Conservation (phyloP, 2,113 vertebrate genomes). For the Myrmophylax atrothorax region DNA sequence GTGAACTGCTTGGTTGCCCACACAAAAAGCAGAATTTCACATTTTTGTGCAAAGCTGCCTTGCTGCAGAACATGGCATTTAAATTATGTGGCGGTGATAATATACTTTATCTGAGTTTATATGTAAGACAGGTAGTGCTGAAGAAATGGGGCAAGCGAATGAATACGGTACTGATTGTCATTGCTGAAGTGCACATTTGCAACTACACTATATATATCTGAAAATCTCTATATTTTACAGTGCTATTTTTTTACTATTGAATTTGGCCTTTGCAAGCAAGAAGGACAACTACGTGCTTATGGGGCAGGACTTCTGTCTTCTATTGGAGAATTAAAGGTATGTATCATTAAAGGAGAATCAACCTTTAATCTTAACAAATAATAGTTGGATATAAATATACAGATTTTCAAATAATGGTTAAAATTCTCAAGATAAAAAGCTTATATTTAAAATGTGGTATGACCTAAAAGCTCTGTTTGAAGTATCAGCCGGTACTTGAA, state of each 20-base stretch:
- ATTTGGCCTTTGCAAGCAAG: conserved; percentile 98
- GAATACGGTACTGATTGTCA: not conserved
- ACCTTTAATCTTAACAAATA: conserved; percentile 26
- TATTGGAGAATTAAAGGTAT: conserved; percentile 93
- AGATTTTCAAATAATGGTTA: conserved; percentile 28
- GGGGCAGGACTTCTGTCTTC: conserved; percentile 96
- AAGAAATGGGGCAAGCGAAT: not conserved
- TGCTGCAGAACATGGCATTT: not conserved
- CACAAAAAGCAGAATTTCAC: not conserved
- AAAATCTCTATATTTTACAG: conserved; percentile 69
- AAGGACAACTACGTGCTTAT: conserved; percentile 93
- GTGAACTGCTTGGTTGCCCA: not conserved
- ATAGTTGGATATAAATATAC: conserved; percentile 31
- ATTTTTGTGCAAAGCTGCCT: not conserved
- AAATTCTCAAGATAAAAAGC: conserved; percentile 46
- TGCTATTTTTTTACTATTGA: conserved; percentile 99
- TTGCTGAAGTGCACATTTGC: not conserved
- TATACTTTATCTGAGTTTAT: not conserved
- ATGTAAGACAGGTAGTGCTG: not conserved
- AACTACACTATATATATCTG: not conserved
- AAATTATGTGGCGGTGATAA: not conserved
- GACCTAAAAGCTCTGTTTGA: conserved; percentile 60
- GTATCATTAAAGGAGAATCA: conserved; percentile 34
- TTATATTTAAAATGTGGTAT: conserved; percentile 30
- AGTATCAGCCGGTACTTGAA: conserved; percentile 47